Conservation (phyloP, 2,113 vertebrate genomes). For the Athene noctua region DNA sequence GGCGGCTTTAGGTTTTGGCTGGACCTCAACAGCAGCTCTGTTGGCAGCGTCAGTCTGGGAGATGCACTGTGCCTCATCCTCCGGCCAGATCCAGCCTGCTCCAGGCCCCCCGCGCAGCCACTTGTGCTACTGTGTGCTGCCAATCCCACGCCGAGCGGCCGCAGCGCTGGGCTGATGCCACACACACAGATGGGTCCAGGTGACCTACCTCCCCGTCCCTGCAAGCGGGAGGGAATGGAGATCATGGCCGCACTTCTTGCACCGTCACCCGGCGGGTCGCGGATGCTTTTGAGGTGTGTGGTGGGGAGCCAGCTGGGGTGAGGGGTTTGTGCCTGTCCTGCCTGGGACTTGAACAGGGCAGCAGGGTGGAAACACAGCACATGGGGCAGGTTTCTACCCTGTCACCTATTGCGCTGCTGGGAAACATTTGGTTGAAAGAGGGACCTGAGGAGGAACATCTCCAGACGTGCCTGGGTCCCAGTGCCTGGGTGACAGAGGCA, state of each 20-base stretch:
- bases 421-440: not conserved
- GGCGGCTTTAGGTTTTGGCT: conserved; percentile 4
- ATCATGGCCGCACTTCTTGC: fast-evolving
- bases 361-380: not conserved
- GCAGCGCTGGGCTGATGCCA: not conserved
- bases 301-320: not conserved
- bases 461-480: not conserved
- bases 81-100: not conserved
- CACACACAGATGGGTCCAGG: not conserved
- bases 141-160: not conserved
- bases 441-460: not conserved
- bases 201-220: not conserved
- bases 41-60: conserved; percentile 14
- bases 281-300: not conserved
- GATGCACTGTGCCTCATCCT: not conserved
- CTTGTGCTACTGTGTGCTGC: conserved; percentile 7
- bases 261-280: not conserved
- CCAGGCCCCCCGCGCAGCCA: not conserved
- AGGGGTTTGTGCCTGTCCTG: not conserved
- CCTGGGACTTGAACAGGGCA: not conserved
- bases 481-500: fast-evolving
- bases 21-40: conserved; percentile 5
- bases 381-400: fast-evolving
- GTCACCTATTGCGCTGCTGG: fast-evolving
- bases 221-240: not conserved